Evolutionary conservation across 2,888 invertebrate genomes (phyloP), one percentile per base, ranked within the genome.

Genomic region (Drosophila kuntzei): DNA sequence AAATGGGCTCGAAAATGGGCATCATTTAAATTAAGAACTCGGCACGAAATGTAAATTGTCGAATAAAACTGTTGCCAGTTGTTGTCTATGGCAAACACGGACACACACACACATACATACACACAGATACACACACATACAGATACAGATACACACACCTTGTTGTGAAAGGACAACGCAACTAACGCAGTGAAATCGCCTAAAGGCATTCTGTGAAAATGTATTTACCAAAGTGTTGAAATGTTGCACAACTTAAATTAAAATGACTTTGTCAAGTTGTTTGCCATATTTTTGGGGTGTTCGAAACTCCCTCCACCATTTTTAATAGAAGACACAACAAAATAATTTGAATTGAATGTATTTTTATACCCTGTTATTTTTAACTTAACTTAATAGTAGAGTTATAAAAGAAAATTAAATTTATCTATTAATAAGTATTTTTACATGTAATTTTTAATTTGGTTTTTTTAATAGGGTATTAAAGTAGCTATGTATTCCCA

Each of bases 241-340:
- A 85, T 86, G 76, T 84, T 82, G 76, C 80, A 76, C 75, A 90
- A 89, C 74, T 90, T 89, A 76, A 87, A 90, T 90, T 87, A 87
- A 90, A 90, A 87, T 77, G 79, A 83, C 82, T 90, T 89, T 76
- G 74, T 68, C 68, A 74, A 87, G 80, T 78, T 75, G 62, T 66
- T 66, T 41, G 44, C 44, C 32, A 44, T 46, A 51, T 57, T 47
- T 61, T 29, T 63, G 16, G 36, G 41, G 12, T 43, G 14, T 20
- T 9, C 12, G 25, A 41, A 36, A n/a, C 27, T 46, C 12, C 11
- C 12, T 16, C n/a, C n/a, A 16, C 37, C 12, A 11, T 18, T 53
- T 63, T 75, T 55, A 57, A 49, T 64, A 36, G 59, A 65, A 65
- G 44, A 51, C 54, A 39, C 46, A 47, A 44, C 25, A 65, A 67